Evolutionary conservation across 2,113 vertebrate genomes (phyloP).

Genomic region (Vombatus ursinus): DNA sequence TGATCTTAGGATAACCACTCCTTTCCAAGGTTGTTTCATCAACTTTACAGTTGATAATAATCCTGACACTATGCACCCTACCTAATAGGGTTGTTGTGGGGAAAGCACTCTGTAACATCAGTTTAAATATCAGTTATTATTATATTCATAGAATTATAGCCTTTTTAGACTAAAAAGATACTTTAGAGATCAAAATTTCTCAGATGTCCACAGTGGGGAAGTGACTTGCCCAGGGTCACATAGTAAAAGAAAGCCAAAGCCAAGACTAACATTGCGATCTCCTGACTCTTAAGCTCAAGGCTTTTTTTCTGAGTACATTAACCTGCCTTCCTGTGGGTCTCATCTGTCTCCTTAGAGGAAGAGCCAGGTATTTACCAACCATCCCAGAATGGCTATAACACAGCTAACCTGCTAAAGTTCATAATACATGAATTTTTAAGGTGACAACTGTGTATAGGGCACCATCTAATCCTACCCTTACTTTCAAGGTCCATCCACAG

Average conservation of each 20-base stretch:
- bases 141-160: background rate
- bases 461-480: background rate
- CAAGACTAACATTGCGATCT: background rate
- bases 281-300: background rate
- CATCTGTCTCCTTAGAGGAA: background rate
- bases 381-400: background rate
- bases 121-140: background rate
- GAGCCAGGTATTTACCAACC: no score
- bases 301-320: background rate
- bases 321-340: background rate
- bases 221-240: background rate
- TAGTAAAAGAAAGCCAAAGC: background rate
- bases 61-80: background rate
- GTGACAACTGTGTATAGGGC: no score
- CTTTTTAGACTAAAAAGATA: background rate
- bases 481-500: background rate
- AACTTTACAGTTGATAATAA: background rate
- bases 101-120: background rate
- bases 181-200: background rate
- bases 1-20: background rate
- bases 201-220: background rate
- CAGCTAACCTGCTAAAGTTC: background rate
- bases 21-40: background rate
- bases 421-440: background rate
- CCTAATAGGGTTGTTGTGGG: background rate